phyloP scores from a whole-genome alignment of 2,888 invertebrate species.

The Tenthredo livida region DNA sequence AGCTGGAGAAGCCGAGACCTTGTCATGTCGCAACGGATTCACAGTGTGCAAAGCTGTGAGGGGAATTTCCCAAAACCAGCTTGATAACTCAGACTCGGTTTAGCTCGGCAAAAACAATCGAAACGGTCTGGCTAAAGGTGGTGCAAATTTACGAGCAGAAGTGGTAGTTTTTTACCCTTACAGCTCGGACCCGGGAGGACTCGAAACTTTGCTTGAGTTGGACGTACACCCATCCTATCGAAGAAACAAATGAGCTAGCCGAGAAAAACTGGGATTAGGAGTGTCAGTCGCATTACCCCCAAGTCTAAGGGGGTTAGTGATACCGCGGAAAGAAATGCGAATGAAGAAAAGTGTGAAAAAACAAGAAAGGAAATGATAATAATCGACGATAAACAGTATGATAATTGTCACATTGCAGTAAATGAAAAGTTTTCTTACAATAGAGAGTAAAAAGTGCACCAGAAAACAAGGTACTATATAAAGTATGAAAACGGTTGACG shows the following conservation, averaged over 20 bases:
- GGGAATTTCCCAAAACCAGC: constrained; percentile 9
- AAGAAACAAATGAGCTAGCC: constrained; percentile 35
- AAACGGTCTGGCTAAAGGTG: constrained; percentile 28
- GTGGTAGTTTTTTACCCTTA: constrained; percentile 25
- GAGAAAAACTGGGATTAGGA: constrained; percentile 13
- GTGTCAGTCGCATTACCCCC: constrained; percentile 1
- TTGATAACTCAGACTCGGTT: constrained; percentile 31
- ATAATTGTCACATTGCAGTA: background rate
- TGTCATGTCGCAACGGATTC: background rate
- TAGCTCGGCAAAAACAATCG: constrained; percentile 36
- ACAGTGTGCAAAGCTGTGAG: background rate
- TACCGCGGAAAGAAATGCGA: background rate
- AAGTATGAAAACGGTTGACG: constrained; percentile 13
- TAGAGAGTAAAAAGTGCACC: background rate
- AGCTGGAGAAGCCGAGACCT: background rate
- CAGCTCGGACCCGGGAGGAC: constrained; percentile 14
- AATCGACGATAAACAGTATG: background rate
- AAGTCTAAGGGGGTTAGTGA: background rate
- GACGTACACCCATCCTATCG: constrained; percentile 20
- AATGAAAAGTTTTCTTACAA: background rate
- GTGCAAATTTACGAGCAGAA: constrained; percentile 43
- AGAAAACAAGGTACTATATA: background rate
- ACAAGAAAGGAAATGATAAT: background rate
- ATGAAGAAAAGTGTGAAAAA: background rate
- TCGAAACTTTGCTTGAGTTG: constrained; percentile 32